These are phyloP conservation scores for Odontamblyopus rebecca DNA, from an alignment of 2,797 vertebrate species.

Conservation along the genomic window DNA sequence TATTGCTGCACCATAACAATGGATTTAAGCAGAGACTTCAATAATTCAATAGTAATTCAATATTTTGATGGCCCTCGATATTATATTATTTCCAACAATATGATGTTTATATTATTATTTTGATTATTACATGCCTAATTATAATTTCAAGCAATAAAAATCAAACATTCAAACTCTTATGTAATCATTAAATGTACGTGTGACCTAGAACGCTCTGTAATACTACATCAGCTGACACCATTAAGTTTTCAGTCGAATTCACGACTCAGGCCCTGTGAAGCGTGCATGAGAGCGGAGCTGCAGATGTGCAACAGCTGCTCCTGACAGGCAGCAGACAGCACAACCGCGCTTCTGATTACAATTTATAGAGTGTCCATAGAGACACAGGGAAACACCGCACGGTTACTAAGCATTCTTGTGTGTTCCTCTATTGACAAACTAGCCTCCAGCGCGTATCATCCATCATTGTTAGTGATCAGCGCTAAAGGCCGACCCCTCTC, in stretches of 20 bases:
- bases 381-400: conserved; percentile 12
- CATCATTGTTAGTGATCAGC: conserved; percentile 36
- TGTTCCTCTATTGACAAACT: conserved; percentile 10
- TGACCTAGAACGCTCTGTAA: neutral
- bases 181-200: neutral
- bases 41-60: too few relatives aligned
- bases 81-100: too few relatives aligned
- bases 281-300: conserved; percentile 8
- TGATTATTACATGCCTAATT: too few relatives aligned
- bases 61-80: too few relatives aligned
- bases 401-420: conserved; percentile 2
- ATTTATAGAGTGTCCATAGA: conserved; percentile 15
- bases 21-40: too few relatives aligned
- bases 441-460: conserved; percentile 29
- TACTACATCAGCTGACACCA: neutral
- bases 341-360: conserved; percentile 17
- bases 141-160: too few relatives aligned
- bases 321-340: neutral
- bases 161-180: neutral
- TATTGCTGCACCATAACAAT: too few relatives aligned
- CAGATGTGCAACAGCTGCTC: conserved; percentile 29
- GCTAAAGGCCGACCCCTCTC: conserved; percentile 29
- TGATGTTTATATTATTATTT: too few relatives aligned
- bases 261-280: conserved; percentile 9
- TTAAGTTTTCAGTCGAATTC: conserved; percentile 22